These are phyloP conservation scores for Clarias pachynema DNA, from an alignment of 2,797 vertebrate species.

Conservation along the genomic window DNA sequence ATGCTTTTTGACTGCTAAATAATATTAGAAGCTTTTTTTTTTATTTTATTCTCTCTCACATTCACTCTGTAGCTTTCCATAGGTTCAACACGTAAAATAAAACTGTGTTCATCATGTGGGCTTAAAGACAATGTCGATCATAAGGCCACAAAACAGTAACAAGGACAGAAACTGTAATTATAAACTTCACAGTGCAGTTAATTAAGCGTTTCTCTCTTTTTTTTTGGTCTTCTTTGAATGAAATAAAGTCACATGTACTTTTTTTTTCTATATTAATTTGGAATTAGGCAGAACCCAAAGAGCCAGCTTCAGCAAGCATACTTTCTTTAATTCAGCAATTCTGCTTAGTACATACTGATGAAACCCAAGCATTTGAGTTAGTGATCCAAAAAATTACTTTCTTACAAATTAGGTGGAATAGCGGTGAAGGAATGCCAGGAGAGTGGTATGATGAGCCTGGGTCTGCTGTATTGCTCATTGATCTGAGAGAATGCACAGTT, in stretches of 20 bases:
- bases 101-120: not conserved
- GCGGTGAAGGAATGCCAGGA: slow-evolving; percentile 66
- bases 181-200: slow-evolving; percentile 1
- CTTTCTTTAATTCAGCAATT: slow-evolving; percentile 48
- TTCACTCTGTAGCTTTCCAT: not conserved
- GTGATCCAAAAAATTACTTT: slow-evolving; percentile 67
- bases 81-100: not conserved
- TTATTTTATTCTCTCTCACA: too few relatives aligned
- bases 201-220: not conserved
- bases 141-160: not conserved
- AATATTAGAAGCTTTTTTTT: slow-evolving; percentile 22
- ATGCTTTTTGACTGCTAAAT: slow-evolving; percentile 35
- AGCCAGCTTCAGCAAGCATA: slow-evolving; percentile 28
- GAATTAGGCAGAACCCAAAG: slow-evolving; percentile 30
- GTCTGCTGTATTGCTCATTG: slow-evolving; percentile 51
- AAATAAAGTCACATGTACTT: slow-evolving; percentile 1
- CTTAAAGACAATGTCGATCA: not conserved
- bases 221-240: not conserved
- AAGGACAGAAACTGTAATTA: slow-evolving; percentile 5
- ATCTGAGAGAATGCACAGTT: slow-evolving; percentile 55
- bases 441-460: slow-evolving; percentile 63
- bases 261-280: slow-evolving; percentile 14
- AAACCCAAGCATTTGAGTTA: slow-evolving; percentile 63
- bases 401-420: slow-evolving; percentile 67
- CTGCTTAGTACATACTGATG: slow-evolving; percentile 63